These are phyloP conservation scores for Girardinichthys multiradiatus DNA, from an alignment of 2,113 vertebrate species.

Conservation along the genomic window DNA sequence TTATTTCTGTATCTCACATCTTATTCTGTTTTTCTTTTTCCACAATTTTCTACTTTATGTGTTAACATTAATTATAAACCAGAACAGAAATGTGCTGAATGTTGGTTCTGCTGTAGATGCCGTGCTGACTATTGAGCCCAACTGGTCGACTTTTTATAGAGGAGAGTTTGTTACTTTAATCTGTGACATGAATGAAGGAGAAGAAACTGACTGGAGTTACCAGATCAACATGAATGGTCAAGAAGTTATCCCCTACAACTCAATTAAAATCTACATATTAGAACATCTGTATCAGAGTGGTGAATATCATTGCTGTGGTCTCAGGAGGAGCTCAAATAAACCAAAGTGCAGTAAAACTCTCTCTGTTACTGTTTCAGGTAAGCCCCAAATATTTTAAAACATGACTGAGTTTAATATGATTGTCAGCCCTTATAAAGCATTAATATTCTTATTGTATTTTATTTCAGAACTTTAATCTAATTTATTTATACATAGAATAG, in stretches of 20 bases:
- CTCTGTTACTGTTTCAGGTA: conserved; percentile 5
- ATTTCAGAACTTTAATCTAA: too few species aligned
- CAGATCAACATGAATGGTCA: background rate
- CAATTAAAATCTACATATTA: background rate
- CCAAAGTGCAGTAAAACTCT: background rate
- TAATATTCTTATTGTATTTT: too few species aligned
- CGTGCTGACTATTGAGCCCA: background rate
- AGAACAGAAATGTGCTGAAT: too few species aligned
- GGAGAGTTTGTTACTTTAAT: conserved; percentile 8
- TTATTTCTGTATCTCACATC: too few species aligned
- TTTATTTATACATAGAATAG: too few species aligned
- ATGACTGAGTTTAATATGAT: too few species aligned
- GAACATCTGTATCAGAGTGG: background rate
- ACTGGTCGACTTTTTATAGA: background rate
- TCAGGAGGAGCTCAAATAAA: fast-evolving
- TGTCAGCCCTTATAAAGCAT: too few species aligned
- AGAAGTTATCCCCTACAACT: background rate
- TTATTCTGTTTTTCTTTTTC: too few species aligned
- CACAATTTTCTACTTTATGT: too few species aligned
- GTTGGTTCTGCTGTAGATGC: background rate
- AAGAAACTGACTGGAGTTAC: background rate
- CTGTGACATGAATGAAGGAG: conserved; percentile 12
- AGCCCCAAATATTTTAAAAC: background rate
- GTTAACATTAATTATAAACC: too few species aligned
- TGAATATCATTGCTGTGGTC: conserved; percentile 6